Evolutionary conservation across 1,140 invertebrate genomes (phyloP).

Genomic region (Amphibalanus amphitrite): DNA sequence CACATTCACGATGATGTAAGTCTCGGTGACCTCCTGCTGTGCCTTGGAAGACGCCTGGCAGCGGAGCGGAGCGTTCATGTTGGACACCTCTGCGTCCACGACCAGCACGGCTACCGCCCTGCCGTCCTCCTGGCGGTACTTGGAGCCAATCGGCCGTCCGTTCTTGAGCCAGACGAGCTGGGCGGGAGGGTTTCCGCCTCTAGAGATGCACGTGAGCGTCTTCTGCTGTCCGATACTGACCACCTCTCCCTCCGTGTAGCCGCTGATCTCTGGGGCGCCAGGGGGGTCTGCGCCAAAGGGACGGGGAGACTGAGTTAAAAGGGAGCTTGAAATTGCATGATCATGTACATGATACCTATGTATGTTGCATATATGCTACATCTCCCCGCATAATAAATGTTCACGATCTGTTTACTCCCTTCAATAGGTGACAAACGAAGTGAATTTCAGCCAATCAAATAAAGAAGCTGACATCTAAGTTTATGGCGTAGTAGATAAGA

Average conservation of each 20-base stretch:
- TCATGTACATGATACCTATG: no score
- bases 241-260: conserved; percentile 67
- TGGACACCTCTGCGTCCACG: background rate
- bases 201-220: conserved; percentile 68
- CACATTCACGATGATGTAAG: conserved; percentile 8
- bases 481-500: no score
- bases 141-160: conserved; percentile 54
- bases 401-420: no score
- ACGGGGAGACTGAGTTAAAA: background rate
- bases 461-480: no score
- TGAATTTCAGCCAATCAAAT: no score
- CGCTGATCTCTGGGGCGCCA: conserved; percentile 74
- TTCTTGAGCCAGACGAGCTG: conserved; percentile 87
- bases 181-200: conserved; percentile 88
- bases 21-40: conserved; percentile 3
- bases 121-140: conserved; percentile 10
- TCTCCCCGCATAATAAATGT: no score
- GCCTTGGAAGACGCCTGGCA: conserved; percentile 8
- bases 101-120: conserved; percentile 5
- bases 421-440: no score
- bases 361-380: no score
- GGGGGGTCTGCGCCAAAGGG: conserved; percentile 54
- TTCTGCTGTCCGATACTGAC: conserved; percentile 72
- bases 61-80: background rate
- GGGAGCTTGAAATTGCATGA: no score